Percentiles rank a stretch among this genome's conserved stretches.
Conservation (phyloP, 2,797 vertebrate genomes). For the Megalops cyprinoides region DNA sequence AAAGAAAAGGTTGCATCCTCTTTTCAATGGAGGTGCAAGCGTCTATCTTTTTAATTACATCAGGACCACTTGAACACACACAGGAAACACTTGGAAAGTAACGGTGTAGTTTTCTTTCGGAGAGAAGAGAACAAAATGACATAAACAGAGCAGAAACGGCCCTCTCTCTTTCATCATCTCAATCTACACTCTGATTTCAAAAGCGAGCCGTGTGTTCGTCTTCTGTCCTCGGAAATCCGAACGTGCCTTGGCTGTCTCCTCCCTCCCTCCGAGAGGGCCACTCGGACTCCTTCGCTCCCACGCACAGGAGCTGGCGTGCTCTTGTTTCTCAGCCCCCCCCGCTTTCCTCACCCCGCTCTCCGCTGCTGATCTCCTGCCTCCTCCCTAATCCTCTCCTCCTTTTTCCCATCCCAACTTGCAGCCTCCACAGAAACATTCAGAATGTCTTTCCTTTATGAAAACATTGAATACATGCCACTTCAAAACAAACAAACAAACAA, state of each 20-base stretch:
- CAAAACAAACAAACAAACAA: constrained; percentile 67
- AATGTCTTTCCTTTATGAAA: constrained; percentile 86
- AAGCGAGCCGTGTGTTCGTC: constrained; percentile 54
- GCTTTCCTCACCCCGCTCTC: constrained; percentile 47
- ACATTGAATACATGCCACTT: constrained; percentile 78
- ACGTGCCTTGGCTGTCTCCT: no score
- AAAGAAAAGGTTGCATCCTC: constrained; percentile 75
- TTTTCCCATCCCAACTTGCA: constrained; percentile 68
- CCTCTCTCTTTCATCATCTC: constrained; percentile 66
- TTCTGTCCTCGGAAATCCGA: constrained; percentile 20
- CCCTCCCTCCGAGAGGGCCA: background rate
- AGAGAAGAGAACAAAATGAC: constrained; percentile 73
- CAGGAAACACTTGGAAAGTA: constrained; percentile 77
- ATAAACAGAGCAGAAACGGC: constrained; percentile 70
- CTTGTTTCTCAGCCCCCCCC: constrained; percentile 58
- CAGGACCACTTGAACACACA: constrained; percentile 90
- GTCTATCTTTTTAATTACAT: constrained; percentile 86
- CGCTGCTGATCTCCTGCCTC: constrained; percentile 33
- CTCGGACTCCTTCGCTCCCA: constrained; percentile 43
- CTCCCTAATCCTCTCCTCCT: constrained; percentile 55
- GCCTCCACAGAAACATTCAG: constrained; percentile 89
- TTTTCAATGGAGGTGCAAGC: constrained; percentile 73
- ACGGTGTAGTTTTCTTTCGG: constrained; percentile 57
- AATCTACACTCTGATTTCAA: constrained; percentile 55
- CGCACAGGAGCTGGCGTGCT: no score